Base-by-base conservation (phyloP, 2,888 invertebrate genomes). In the Spialia ferax region DNA sequence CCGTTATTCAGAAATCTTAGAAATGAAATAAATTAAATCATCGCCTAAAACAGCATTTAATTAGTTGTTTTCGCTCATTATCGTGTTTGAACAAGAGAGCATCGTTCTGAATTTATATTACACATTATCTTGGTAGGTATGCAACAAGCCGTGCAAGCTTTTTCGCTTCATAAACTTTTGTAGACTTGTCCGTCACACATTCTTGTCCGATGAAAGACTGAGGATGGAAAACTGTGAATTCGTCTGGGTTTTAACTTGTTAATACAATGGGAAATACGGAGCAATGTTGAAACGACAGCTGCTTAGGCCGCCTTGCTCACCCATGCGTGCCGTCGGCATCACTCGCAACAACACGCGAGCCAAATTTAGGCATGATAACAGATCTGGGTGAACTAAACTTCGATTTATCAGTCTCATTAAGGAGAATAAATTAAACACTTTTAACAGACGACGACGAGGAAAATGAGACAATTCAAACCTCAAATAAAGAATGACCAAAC, bases 101-200 rank as follows among this genome's bases (percentile, higher is more conserved):
- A 80, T 78, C 79, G 80, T 82, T 82, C 77, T 87, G 88, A 86
- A 88, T 88, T 86, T 87, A 84, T 87, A 87, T 86, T 82, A 84
- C 81, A 80, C 78, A 86, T 87, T 87, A 87, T 81, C 83, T 81
- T 81, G 72, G 79, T 78, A 73, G 77, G 76, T 75, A 79, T n/a
- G n/a, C n/a, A 81, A 76, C 75, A 79, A 29, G 76, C 77, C 75
- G 77, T 75, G 74, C 71, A 71, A 78, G 79, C 78, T 81, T 80
- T 81, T 82, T 80, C 83, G 80, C 80, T 83, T 80, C 81, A 84
- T 83, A 82, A 84, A 79, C 77, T 76, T 75, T 78, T 77, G 11
- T n/a, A 26, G 80, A 78, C 74, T 78, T 77, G 75, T 75, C 75
- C 79, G 77, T 80, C 79, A 81, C 82, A 84, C 79, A 83, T 81